Evolutionary conservation across 2,797 vertebrate species (phyloP).

Genomic region (Tokudaia tokunoshimensis): DNA sequence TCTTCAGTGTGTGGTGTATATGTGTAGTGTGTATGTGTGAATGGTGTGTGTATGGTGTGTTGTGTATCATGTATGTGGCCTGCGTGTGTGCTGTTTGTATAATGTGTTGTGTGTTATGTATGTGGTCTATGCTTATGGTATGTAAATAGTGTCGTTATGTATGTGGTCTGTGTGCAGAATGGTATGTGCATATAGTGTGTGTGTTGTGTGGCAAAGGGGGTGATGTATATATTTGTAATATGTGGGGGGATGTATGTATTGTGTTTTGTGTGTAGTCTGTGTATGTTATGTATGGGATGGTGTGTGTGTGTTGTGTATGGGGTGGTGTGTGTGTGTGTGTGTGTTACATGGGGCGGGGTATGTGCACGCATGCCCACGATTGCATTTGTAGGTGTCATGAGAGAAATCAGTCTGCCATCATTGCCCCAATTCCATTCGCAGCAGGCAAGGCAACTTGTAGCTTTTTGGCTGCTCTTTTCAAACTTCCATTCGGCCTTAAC

Average conservation of each 20-base stretch:
- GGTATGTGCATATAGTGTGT: background rate
- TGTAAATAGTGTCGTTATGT: background rate
- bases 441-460: background rate
- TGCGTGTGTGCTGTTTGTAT: background rate
- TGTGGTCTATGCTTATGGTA: background rate
- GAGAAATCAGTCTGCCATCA: too few relatives aligned
- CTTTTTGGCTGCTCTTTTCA: background rate
- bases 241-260: too few relatives aligned
- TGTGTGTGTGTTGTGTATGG: background rate
- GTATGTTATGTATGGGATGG: background rate
- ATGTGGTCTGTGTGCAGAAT: background rate
- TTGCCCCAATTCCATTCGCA: background rate
- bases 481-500: background rate
- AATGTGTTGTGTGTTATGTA: background rate
- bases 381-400: background rate
- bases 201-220: background rate
- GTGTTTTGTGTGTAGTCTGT: background rate
- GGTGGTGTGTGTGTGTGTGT: background rate
- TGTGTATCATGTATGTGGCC: background rate
- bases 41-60: background rate
- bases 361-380: background rate
- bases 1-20: background rate
- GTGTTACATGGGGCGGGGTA: background rate
- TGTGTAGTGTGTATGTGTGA: background rate
- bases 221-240: background rate